A percentile compares a stretch with the other conserved stretches of the same genome.
Conservation (phyloP, 2,113 vertebrate genomes). For the Pseudolaguvia tuberculata region DNA sequence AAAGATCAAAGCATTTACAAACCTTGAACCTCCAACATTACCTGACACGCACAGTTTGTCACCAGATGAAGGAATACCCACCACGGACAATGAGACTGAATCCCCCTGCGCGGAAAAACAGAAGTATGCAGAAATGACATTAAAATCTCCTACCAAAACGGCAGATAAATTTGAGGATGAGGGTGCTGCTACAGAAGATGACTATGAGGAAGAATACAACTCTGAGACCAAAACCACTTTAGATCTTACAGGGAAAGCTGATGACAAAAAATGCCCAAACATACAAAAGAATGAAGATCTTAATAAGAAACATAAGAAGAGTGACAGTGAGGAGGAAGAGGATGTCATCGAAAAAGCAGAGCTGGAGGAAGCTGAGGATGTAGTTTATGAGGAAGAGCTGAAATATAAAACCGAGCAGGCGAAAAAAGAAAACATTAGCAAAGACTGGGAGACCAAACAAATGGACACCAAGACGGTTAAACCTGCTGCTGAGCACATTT, state of each 20-base stretch:
- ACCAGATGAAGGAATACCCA: conserved; percentile 60
- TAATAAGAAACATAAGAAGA: conserved; percentile 68
- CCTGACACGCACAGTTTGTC: conserved; percentile 56
- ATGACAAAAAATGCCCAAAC: conserved; percentile 57
- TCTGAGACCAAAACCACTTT: conserved; percentile 34
- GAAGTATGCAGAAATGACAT: conserved; percentile 44
- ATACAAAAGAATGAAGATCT: conserved; percentile 66
- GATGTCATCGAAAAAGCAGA: conserved; percentile 91
- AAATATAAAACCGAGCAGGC: conserved; percentile 63
- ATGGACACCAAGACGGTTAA: conserved; percentile 49
- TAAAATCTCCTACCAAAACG: conserved; percentile 46
- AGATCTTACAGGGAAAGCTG: conserved; percentile 33
- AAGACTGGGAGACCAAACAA: conserved; percentile 59
- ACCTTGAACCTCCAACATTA: conserved; percentile 31
- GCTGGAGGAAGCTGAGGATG: conserved; percentile 82
- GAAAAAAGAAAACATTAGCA: conserved; percentile 60
- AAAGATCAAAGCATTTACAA: conserved; percentile 35
- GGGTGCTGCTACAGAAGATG: conserved; percentile 49
- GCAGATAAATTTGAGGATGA: conserved; percentile 57
- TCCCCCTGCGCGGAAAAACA: conserved; percentile 60
- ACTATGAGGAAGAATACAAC: conserved; percentile 52
- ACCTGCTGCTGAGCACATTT: conserved; percentile 75
- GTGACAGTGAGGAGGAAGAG: conserved; percentile 74
- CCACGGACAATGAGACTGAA: conserved; percentile 58
- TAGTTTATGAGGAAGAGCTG: conserved; percentile 55